Conservation (phyloP, 2,113 vertebrate species). For the Eubucco bourcierii region DNA sequence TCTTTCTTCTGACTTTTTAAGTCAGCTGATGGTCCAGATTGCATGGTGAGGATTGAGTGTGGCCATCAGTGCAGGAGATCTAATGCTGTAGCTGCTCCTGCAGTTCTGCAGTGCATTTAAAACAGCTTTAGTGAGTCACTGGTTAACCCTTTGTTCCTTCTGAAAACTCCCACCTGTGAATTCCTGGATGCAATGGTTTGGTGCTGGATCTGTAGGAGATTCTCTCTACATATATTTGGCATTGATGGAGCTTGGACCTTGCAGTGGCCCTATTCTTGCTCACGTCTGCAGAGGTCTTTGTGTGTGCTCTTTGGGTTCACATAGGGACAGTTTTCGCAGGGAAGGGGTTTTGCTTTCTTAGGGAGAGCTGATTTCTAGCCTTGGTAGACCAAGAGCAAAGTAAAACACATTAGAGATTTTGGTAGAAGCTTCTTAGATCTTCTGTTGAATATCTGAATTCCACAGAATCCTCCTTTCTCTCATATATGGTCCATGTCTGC, state of each 20-base stretch:
- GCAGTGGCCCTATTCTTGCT: neutral
- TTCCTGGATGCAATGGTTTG: neutral
- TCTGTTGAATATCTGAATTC: neutral
- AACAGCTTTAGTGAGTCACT: neutral
- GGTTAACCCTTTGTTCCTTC: neutral
- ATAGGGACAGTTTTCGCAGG: accelerated
- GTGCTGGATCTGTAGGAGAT: neutral
- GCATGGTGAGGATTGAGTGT: neutral
- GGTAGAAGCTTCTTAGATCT: neutral
- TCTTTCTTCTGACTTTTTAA: slow-evolving; percentile 5
- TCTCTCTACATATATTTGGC: neutral
- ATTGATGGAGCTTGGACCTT: neutral
- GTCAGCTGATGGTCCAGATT: neutral
- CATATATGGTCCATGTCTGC: neutral
- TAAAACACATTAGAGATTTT: neutral
- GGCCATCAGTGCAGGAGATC: neutral
- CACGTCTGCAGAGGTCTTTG: neutral
- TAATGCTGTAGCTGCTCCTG: neutral
- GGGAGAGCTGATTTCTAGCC: neutral
- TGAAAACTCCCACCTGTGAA: accelerated
- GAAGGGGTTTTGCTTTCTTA: neutral
- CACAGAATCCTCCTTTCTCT: neutral
- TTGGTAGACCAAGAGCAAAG: neutral
- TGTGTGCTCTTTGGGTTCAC: accelerated
- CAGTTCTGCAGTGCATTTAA: neutral